phyloP scores from a whole-genome alignment of 2,113 vertebrate genomes.

The Casuarius casuarius region DNA sequence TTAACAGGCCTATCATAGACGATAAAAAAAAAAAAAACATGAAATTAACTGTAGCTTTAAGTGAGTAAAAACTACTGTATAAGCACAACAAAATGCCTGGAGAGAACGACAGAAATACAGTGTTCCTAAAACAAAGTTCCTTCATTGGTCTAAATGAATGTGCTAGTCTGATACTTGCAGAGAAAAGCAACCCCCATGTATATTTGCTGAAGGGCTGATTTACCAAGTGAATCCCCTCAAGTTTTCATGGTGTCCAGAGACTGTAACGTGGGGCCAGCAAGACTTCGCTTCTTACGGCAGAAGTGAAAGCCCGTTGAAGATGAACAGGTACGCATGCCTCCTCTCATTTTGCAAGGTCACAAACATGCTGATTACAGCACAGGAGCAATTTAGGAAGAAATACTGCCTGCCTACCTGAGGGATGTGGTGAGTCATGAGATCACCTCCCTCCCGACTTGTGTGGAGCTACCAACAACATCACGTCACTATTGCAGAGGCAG shows the following conservation, averaged over 20 bases:
- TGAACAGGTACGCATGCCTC: background rate
- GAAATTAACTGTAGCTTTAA: background rate
- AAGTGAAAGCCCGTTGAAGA: constrained; percentile 57
- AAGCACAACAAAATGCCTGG: background rate
- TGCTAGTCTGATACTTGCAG: background rate
- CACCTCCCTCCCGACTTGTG: background rate
- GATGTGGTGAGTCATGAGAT: background rate
- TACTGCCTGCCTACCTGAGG: background rate
- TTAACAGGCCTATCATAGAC: background rate
- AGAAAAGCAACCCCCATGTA: background rate
- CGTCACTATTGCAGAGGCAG: background rate
- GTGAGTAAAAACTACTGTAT: background rate
- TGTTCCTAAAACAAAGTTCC: background rate
- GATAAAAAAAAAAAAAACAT: background rate
- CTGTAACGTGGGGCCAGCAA: background rate
- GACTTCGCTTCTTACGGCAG: background rate
- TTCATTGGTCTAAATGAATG: background rate
- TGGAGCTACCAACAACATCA: background rate
- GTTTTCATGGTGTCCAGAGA: background rate
- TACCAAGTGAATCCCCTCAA: background rate
- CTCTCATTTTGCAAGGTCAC: constrained; percentile 23
- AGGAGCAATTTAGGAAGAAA: background rate
- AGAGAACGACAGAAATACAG: background rate
- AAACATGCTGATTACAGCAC: constrained; percentile 4
- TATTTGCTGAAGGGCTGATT: background rate